Evolutionary conservation across 2,113 vertebrate species (phyloP), one percentile per base, ranked within the genome.

Genomic region (Syngnathus floridae): DNA sequence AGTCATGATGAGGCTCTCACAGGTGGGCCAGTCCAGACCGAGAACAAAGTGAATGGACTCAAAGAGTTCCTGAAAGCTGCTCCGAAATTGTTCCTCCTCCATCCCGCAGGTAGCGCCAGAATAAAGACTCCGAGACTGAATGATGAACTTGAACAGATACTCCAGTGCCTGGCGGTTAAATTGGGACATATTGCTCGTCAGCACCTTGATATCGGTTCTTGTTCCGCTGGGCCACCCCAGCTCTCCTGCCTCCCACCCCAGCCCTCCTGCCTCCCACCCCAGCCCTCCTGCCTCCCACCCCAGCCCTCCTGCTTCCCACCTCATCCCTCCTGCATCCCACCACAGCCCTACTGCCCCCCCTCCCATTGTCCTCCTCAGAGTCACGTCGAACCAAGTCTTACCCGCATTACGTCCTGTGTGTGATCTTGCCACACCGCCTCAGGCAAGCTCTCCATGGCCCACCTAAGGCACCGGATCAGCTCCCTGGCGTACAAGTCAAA

Each of bases 91-190:
- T 13, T 99, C 96, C 78, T 99, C 97, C 80, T 99, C 97, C 94
- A 98, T 90, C 0, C 97, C 95, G 6, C 95, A 95, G 1, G 97
- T 98, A 79, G 97, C 95, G 75, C 97, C 91, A 21, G 96, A 97
- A 88, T 98, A 99, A 61, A 99, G 92, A 86, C 95, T 92, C 55
- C 97, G 92, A 19, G 96, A 98, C 88, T 98, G 97, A 62, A 98
- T 90, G 73, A 99, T 98, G 82, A 99, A 99, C 90, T 99, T 99
- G 80, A 99, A 98, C 79, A 99, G 92, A 78, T 97, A 98, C 86
- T 99, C 97, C 88, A 99, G 87, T 16, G 96, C 97, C 97, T 99
- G 85, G 65, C 64, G 56, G 46, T 41, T 19, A 11, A 21, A 26
- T 26, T 26, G 26, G 26, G 26, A 26, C 26, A 26, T 26, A 26